phyloP scores from a whole-genome alignment of 1,140 invertebrate species.

The Ceratina australensis region DNA sequence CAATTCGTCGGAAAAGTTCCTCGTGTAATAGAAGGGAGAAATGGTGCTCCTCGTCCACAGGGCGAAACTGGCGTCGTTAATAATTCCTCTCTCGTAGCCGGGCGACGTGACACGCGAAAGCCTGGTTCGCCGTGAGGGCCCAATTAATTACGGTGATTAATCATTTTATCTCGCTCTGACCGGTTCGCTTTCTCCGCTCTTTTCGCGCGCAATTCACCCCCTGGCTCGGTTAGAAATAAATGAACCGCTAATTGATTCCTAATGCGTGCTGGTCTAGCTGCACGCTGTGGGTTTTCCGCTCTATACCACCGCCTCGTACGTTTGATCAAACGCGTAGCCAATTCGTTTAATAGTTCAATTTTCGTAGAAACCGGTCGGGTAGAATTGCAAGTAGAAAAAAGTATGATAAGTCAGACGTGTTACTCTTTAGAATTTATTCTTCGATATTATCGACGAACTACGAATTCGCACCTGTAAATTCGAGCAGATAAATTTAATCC shows the following conservation, averaged over 20 bases:
- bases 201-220: background rate
- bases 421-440: too few relatives aligned
- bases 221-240: conserved; percentile 36
- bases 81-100: conserved; percentile 46
- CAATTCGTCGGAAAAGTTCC: background rate
- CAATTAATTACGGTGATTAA: conserved; percentile 61
- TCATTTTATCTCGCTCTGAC: conserved; percentile 50
- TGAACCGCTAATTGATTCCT: conserved; percentile 50
- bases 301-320: too few relatives aligned
- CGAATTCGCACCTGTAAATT: background rate
- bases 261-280: conserved; percentile 11
- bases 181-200: conserved; percentile 14
- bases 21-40: conserved; percentile 34
- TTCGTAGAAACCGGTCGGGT: too few relatives aligned
- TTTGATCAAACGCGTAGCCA: background rate
- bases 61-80: conserved; percentile 45
- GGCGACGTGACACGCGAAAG: conserved; percentile 42
- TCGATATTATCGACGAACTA: too few relatives aligned
- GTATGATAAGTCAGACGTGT: too few relatives aligned
- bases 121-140: conserved; percentile 29
- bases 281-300: background rate
- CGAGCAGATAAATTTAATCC: background rate
- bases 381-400: too few relatives aligned
- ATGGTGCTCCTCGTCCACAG: conserved; percentile 25
- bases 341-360: too few relatives aligned